Base-by-base conservation (phyloP, 2,797 vertebrate genomes). In the Anguilla pacifica region DNA sequence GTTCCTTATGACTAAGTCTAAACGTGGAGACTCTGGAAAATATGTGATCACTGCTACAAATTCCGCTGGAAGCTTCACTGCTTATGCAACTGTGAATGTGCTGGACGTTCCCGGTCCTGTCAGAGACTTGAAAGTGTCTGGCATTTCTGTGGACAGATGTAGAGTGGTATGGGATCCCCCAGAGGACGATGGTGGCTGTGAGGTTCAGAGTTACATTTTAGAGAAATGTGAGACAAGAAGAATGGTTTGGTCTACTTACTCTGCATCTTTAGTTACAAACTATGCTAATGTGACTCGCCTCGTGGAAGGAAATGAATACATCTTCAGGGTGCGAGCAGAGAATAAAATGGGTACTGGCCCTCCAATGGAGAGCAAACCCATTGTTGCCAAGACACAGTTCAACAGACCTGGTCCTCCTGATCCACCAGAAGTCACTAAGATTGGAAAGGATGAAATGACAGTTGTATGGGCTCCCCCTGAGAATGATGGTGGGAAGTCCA, bases 281-380 rank as follows among this genome's bases (percentile, higher is more conserved):
- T 95, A 96, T 91, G 96, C 97, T 91, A 98, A 98, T 17, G 96
- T 99, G 81, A 98, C 94, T 86, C 98, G 97, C 86, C 97, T 99
- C 87, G 98, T 99, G 91, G 98, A 99, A 95, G 95, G 97, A 88
- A 99, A 99, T 89, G 99, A 99, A 94, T 99, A 99, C 88, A 98
- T 99, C 92, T 99, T 99, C 92, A 97, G 98, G 95, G 96, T 99
- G 19, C 97, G 98, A 91, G 98, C 98, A 87, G 99, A 99, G 93
- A 99, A 99, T 94, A 99, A 99, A 94, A 98, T 99, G 97, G 99
- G 99, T 90, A 98, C 98, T 57, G 99, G 99, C 51, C 98, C 98
- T 67, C 96, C 98, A 88, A 95, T 97, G 91, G 99, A 99, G 94
- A 98, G 97, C 90, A 99, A 97, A 64, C 96, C 98, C 87, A 95